A percentile compares a stretch with the other conserved stretches of the same genome.
Evolutionary conservation across 2,888 invertebrate genomes (phyloP).

Genomic region (Dicyrtomina minuta): DNA sequence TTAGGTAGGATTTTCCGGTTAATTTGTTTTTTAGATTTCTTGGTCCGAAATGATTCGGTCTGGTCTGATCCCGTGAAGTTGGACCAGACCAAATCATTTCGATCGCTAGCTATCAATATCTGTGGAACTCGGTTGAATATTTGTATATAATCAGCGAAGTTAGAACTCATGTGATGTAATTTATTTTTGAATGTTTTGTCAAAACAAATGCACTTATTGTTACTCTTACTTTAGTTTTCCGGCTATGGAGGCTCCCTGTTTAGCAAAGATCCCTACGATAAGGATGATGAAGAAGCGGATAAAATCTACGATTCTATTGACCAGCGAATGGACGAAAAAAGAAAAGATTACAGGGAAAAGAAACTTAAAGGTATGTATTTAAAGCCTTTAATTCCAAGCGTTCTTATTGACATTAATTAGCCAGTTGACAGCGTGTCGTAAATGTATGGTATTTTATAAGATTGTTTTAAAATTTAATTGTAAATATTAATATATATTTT

Average conservation of each 20-base stretch:
- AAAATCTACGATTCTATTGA: slow-evolving; percentile 98
- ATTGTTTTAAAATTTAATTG: background rate
- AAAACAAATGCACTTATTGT: too few species aligned
- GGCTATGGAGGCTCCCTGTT: slow-evolving; percentile 99
- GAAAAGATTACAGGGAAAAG: slow-evolving; percentile 92
- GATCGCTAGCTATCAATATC: too few species aligned
- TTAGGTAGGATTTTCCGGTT: too few species aligned
- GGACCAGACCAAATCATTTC: too few species aligned
- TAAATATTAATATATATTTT: slow-evolving; percentile 31
- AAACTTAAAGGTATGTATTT: slow-evolving; percentile 66
- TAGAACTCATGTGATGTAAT: too few species aligned
- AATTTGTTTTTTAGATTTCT: too few species aligned
- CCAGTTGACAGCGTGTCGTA: too few species aligned
- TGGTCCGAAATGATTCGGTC: too few species aligned
- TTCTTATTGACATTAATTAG: background rate
- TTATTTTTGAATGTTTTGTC: too few species aligned
- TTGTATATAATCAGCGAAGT: too few species aligned
- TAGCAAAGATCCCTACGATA: slow-evolving; percentile 99
- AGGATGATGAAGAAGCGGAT: slow-evolving; percentile 99
- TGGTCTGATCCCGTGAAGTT: too few species aligned
- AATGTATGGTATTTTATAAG: background rate
- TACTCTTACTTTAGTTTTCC: slow-evolving; percentile 80
- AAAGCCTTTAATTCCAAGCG: background rate
- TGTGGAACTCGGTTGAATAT: too few species aligned
- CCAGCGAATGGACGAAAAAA: slow-evolving; percentile 97